Evolutionary conservation across 2,888 invertebrate genomes (phyloP), one percentile per base, ranked within the genome.

Genomic region (Fissipunctia ypsillon): DNA sequence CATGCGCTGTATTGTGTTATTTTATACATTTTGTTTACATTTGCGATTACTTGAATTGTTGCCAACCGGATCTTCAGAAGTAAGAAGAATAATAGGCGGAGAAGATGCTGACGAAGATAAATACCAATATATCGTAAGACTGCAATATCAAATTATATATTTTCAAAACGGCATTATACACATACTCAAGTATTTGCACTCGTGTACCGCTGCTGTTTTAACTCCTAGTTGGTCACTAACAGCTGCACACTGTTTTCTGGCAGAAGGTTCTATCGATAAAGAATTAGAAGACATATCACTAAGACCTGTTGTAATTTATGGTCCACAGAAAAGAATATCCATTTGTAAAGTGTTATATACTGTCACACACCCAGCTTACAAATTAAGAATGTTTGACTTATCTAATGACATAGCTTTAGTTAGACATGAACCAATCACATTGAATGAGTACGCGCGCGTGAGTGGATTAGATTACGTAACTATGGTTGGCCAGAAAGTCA

Each of bases 161-260:
- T 2, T 14, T 16, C 14, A 6, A 22, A 0, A 6, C 0, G 4
- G 28, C 25, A 9, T 10, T 22, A 1, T 16, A 22, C 0, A 0
- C 2, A 0, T 45, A 3, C 0, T 57, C 1, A 0, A 2, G 2
- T 0, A 31, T 4, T 1, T 5, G 0, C 77, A 64, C 31, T 9
- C n/a, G 0, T 83, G 83, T 41, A 73, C 72, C 0, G 54, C 25
- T 52, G 38, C 73, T 0, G 64, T 78, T 0, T 7, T 80, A 52
- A 69, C 56, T 22, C 25, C 56, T 4, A 73, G 9, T 19, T 80
- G 80, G 83, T 48, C 78, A 10, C 38, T 80, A 3, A 69, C 83
- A 12, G 65, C 68, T 3, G 79, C 52, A 3, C 80, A 80, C 50
- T 80, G 79, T 16, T 41, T 74, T 14, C 0, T 6, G 0, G 0